Conservation (phyloP, 1,140 invertebrate genomes). For the Drosophila persimilis region DNA sequence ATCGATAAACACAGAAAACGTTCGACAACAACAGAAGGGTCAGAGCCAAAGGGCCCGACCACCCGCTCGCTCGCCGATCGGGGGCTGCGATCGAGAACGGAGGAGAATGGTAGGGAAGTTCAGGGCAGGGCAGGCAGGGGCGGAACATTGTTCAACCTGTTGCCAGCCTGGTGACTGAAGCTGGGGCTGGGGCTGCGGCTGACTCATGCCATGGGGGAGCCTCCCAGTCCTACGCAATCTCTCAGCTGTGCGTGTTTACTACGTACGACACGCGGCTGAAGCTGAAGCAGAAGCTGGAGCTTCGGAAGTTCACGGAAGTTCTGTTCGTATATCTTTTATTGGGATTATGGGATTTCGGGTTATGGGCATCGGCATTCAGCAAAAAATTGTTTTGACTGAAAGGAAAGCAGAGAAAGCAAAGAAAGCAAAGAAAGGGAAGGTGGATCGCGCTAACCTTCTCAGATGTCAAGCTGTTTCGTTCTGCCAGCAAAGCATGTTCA, state of each 20-base stretch:
- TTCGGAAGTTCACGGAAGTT: no score
- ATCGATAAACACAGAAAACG: constrained; percentile 19
- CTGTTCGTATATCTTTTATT: no score
- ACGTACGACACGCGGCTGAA: neutral
- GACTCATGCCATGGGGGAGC: constrained; percentile 48
- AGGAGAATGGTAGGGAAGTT: constrained; percentile 4
- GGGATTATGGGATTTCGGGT: no score
- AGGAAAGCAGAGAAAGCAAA: neutral
- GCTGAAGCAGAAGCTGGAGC: neutral
- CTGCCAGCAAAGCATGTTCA: no score
- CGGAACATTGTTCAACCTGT: constrained; percentile 54
- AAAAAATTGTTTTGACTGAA: no score
- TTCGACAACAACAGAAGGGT: constrained; percentile 5
- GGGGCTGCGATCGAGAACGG: neutral
- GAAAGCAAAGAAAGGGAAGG: constrained; percentile 6
- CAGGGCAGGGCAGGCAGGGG: neutral
- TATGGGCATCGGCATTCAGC: no score
- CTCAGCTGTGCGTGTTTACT: constrained; percentile 9
- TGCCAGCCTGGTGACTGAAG: constrained; percentile 33
- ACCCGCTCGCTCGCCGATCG: neutral
- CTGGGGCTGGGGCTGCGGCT: constrained; percentile 4
- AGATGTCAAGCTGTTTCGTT: no score
- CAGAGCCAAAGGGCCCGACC: constrained; percentile 3
- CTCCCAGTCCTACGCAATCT: constrained; percentile 23
- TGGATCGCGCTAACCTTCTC: neutral